phyloP scores from a whole-genome alignment of 2,797 vertebrate species.

The Poecile montanus region DNA sequence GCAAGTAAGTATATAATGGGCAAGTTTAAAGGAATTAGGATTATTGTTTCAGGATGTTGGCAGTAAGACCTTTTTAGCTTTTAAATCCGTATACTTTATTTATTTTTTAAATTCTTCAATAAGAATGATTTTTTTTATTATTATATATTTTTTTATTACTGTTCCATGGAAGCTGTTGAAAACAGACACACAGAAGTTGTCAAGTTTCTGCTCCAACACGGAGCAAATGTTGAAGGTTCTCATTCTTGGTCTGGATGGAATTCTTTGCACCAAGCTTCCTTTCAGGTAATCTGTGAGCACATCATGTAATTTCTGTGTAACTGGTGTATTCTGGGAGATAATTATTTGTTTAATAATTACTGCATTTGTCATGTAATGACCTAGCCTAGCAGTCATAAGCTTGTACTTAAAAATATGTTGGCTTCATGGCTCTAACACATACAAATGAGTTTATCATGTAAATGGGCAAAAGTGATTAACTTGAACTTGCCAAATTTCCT shows the following conservation, averaged over 20 bases:
- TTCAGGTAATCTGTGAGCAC: conserved; percentile 82
- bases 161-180: conserved; percentile 82
- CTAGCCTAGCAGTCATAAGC: neutral
- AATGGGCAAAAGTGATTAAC: neutral
- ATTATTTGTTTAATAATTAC: neutral
- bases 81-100: neutral
- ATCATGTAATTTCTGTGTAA: conserved; percentile 33
- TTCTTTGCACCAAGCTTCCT: conserved; percentile 90
- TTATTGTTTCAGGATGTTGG: neutral
- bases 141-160: neutral
- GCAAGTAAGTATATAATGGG: neutral
- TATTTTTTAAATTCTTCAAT: neutral
- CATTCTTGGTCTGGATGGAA: conserved; percentile 93
- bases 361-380: neutral
- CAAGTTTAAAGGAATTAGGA: neutral
- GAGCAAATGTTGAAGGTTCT: conserved; percentile 83
- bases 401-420: neutral
- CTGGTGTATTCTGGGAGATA: conserved; percentile 43
- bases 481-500: neutral
- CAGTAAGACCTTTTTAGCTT: neutral
- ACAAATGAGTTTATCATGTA: neutral
- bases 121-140: neutral
- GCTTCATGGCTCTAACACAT: neutral
- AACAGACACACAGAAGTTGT: conserved; percentile 77
- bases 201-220: conserved; percentile 79